These are phyloP conservation scores for Grammomys surdaster DNA, from an alignment of 2,113 vertebrate species.

Conservation along the genomic window DNA sequence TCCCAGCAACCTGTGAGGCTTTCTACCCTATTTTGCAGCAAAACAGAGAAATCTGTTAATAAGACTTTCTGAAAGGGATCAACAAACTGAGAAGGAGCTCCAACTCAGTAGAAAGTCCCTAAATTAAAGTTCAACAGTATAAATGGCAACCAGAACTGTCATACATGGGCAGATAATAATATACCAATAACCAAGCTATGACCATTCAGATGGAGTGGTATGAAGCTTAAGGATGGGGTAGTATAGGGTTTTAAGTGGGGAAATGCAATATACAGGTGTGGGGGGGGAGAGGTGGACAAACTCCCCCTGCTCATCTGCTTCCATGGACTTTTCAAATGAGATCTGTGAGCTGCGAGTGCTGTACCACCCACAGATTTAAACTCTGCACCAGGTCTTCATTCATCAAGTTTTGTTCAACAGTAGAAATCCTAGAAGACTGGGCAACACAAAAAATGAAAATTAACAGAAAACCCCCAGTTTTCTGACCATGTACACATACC, in stretches of 20 bases:
- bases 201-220: background rate
- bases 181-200: background rate
- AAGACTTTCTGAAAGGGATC: background rate
- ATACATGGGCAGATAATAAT: background rate
- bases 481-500: background rate
- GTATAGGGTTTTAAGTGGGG: background rate
- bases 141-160: background rate
- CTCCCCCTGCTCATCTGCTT: no score
- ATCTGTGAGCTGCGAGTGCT: background rate
- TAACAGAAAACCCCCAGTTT: conserved; percentile 6
- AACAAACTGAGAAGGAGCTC: background rate
- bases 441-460: background rate
- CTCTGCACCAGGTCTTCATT: background rate
- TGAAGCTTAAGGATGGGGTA: background rate
- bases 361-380: background rate
- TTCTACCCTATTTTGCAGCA: background rate
- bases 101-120: background rate
- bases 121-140: background rate
- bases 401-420: background rate
- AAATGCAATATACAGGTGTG: background rate
- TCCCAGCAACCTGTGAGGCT: background rate
- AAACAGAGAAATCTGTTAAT: background rate
- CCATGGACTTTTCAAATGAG: background rate
- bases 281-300: background rate
- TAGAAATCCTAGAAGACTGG: background rate